A percentile compares a stretch with the other conserved stretches of the same genome.
phyloP scores from a whole-genome alignment of 2,888 invertebrate genomes.

The Elmis aenea region DNA sequence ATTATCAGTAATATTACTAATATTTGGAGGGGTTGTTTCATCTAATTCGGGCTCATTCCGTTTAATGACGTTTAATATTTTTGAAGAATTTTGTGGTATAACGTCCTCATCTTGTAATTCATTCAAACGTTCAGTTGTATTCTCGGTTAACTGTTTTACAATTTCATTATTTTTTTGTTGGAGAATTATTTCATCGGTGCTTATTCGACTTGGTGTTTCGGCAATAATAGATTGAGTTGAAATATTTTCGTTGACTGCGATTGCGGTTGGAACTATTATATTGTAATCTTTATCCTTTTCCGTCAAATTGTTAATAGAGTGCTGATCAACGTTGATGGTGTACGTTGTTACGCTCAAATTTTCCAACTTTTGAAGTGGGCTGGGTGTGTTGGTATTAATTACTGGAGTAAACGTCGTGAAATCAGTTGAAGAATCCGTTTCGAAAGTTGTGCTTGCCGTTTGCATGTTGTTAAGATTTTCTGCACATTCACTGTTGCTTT shows the following conservation, averaged over 20 bases:
- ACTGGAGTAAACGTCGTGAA: slow-evolving; percentile 9
- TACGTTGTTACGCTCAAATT: slow-evolving; percentile 33
- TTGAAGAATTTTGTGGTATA: not conserved
- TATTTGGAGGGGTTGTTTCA: too few species aligned
- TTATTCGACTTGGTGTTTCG: not conserved
- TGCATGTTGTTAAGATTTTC: not conserved
- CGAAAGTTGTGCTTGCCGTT: slow-evolving; percentile 6
- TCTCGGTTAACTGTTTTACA: too few species aligned
- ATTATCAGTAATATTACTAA: not conserved
- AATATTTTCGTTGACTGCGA: slow-evolving; percentile 7
- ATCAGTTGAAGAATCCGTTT: slow-evolving; percentile 7
- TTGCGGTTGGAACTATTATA: slow-evolving; percentile 25
- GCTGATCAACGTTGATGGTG: slow-evolving; percentile 34
- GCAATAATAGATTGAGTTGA: slow-evolving; percentile 1
- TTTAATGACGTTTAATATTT: not conserved
- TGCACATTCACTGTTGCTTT: slow-evolving; percentile 1
- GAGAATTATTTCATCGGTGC: slow-evolving; percentile 12
- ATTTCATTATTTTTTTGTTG: slow-evolving; percentile 7
- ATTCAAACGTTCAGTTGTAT: too few species aligned
- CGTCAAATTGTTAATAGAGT: slow-evolving; percentile 25
- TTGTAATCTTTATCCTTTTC: slow-evolving; percentile 9
- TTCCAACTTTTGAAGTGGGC: slow-evolving; percentile 25
- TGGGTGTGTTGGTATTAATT: slow-evolving; percentile 13
- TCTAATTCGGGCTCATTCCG: not conserved
- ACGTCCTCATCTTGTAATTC: too few species aligned